phyloP scores from a whole-genome alignment of 2,113 vertebrate genomes.

The Microcebus jonahi region DNA sequence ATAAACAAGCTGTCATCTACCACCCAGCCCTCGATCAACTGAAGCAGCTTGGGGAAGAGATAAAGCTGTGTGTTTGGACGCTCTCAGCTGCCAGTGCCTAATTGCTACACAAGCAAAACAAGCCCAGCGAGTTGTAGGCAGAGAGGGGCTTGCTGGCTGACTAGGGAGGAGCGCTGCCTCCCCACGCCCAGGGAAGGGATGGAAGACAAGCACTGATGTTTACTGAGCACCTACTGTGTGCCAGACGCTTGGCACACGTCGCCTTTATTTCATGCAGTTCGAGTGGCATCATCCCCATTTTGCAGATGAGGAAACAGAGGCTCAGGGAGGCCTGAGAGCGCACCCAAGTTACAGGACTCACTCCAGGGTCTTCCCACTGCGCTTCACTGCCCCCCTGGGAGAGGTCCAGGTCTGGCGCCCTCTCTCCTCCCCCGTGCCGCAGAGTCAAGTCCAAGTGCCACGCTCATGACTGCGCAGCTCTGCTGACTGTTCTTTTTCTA shows the following conservation, averaged over 20 bases:
- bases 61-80: conserved; percentile 61
- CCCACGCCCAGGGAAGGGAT: not conserved
- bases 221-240: conserved; percentile 2
- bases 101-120: conserved; percentile 82
- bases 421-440: conserved; percentile 1
- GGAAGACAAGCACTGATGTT: not conserved
- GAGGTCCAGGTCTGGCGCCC: not conserved
- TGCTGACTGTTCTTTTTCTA: conserved; percentile 79
- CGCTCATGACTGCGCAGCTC: conserved; percentile 66
- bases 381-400: not conserved
- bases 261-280: not conserved
- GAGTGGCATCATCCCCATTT: not conserved
- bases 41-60: conserved; percentile 73
- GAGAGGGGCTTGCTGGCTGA: conserved; percentile 56
- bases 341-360: not conserved
- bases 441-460: conserved; percentile 1
- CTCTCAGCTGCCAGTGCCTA: conserved; percentile 79
- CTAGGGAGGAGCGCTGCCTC: not conserved
- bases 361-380: not conserved
- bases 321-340: not conserved
- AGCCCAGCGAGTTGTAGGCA: conserved; percentile 76
- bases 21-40: conserved; percentile 74
- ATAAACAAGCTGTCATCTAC: conserved; percentile 79
- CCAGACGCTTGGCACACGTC: not conserved
- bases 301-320: conserved; percentile 25